Evolutionary conservation across 2,797 vertebrate species (phyloP).

Genomic region (Benthosema pterotum): DNA sequence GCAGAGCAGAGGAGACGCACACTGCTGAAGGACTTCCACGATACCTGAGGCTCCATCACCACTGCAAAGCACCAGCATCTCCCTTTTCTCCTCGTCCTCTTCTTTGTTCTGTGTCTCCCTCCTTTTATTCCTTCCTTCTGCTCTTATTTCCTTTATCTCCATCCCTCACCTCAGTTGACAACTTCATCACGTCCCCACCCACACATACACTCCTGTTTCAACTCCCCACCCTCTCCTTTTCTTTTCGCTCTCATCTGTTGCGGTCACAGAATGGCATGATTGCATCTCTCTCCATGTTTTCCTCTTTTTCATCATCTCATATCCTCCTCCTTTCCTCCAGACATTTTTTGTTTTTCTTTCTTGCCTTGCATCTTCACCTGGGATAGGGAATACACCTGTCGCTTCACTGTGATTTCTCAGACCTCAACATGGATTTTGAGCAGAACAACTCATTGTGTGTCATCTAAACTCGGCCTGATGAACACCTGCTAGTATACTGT

Average conservation of each 20-base stretch:
- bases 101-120: background rate
- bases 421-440: too few species aligned
- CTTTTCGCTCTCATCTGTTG: constrained; percentile 57
- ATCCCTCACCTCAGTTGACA: constrained; percentile 39
- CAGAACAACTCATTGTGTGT: too few species aligned
- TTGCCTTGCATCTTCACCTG: too few species aligned
- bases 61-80: constrained; percentile 72
- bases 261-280: constrained; percentile 75
- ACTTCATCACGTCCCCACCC: constrained; percentile 22
- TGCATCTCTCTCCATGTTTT: constrained; percentile 36
- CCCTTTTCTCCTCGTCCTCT: constrained; percentile 22
- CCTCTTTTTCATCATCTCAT: constrained; percentile 43
- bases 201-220: constrained; percentile 37
- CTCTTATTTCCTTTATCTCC: constrained; percentile 50
- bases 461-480: too few species aligned
- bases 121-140: constrained; percentile 12
- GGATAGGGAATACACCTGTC: background rate
- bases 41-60: constrained; percentile 85
- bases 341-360: constrained; percentile 37
- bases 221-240: too few species aligned
- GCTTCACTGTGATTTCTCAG: constrained; percentile 2
- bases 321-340: constrained; percentile 54
- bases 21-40: constrained; percentile 98
- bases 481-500: too few species aligned
- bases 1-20: constrained; percentile 97